Conservation (phyloP, 2,113 vertebrate genomes). For the Syngnathoides biaculeatus region DNA sequence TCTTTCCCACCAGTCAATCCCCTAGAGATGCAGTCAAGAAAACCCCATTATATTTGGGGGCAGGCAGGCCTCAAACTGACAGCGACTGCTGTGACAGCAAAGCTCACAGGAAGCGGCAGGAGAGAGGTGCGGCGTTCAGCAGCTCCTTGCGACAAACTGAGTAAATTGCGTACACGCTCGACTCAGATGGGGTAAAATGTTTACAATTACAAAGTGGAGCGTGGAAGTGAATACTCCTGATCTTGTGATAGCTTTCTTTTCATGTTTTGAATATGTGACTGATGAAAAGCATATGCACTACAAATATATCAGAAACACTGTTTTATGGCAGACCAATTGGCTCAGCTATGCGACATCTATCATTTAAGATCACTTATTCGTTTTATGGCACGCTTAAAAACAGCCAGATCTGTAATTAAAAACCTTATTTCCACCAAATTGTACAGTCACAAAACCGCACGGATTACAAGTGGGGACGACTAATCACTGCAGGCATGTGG, state of each 20-base stretch:
- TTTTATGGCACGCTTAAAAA: slow-evolving; percentile 29
- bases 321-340: slow-evolving; percentile 3
- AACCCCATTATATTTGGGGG: slow-evolving; percentile 76
- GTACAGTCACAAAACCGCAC: slow-evolving; percentile 16
- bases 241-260: background rate
- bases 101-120: slow-evolving; percentile 45
- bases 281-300: background rate
- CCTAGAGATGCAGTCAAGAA: slow-evolving; percentile 68
- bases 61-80: slow-evolving; percentile 73
- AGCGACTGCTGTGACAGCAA: slow-evolving; percentile 75
- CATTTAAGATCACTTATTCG: slow-evolving; percentile 39
- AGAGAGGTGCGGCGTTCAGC: slow-evolving; percentile 50
- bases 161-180: slow-evolving; percentile 52
- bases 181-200: slow-evolving; percentile 36
- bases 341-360: slow-evolving; percentile 13
- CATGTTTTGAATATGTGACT: slow-evolving; percentile 3
- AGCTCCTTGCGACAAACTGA: slow-evolving; percentile 51
- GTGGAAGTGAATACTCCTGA: background rate
- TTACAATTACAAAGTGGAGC: background rate
- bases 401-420: slow-evolving; percentile 33
- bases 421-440: slow-evolving; percentile 11
- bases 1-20: slow-evolving; percentile 68
- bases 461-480: slow-evolving; percentile 15
- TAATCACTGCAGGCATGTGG: slow-evolving; percentile 36
- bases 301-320: background rate